Percentiles rank a stretch among this genome's conserved stretches.
Evolutionary conservation across 1,140 invertebrate species (phyloP).

Genomic region (Zaprionus kolodkinae): DNA sequence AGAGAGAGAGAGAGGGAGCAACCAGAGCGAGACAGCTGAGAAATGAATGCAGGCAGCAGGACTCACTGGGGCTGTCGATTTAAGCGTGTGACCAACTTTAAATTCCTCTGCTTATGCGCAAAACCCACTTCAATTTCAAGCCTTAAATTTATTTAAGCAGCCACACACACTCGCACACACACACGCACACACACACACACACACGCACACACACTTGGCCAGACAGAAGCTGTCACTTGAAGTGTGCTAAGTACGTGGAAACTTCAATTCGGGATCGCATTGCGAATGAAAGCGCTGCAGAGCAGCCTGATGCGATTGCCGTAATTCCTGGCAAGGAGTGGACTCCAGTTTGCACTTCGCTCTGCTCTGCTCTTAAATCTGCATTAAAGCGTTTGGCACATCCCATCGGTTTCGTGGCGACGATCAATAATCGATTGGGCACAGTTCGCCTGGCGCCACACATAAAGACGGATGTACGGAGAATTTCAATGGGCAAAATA

Average conservation of each 20-base stretch:
- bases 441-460: slow-evolving; percentile 35
- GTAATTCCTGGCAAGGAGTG: background rate
- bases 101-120: slow-evolving; percentile 60
- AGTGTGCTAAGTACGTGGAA: background rate
- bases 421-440: slow-evolving; percentile 34
- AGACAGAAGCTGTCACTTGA: slow-evolving; percentile 4
- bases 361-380: slow-evolving; percentile 8
- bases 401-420: slow-evolving; percentile 3
- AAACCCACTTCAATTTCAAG: slow-evolving; percentile 63
- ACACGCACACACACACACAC: slow-evolving; percentile 10
- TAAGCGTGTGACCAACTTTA: slow-evolving; percentile 53
- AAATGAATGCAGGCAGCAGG: slow-evolving; percentile 11
- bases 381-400: slow-evolving; percentile 21
- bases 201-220: background rate
- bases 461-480: slow-evolving; percentile 22
- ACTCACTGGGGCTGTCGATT: slow-evolving; percentile 15
- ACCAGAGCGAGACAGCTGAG: background rate
- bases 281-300: background rate
- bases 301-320: slow-evolving; percentile 2
- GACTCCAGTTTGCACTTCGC: background rate
- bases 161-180: slow-evolving; percentile 7
- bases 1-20: background rate
- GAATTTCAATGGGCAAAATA: slow-evolving; percentile 28
- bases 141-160: slow-evolving; percentile 53
- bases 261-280: slow-evolving; percentile 1